phyloP scores from a whole-genome alignment of 2,797 vertebrate genomes.

The Hydrophis major region DNA sequence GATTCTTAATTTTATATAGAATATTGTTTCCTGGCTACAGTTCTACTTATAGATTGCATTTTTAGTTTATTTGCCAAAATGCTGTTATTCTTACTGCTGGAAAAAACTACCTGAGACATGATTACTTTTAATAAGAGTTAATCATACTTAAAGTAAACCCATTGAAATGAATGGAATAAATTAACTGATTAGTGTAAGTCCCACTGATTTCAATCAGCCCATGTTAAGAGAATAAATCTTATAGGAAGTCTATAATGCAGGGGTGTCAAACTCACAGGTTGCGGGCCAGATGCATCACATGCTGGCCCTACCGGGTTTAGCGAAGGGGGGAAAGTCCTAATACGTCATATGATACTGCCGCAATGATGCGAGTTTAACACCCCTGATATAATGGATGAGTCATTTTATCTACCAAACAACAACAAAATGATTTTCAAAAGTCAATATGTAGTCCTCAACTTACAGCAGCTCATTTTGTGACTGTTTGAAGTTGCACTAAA shows the following conservation, averaged over 20 bases:
- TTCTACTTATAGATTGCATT: neutral
- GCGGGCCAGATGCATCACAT: too few relatives aligned
- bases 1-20: neutral
- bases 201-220: neutral
- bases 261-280: too few relatives aligned
- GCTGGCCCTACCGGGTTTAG: too few relatives aligned
- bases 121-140: neutral
- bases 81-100: neutral
- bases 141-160: neutral
- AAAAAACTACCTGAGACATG: neutral
- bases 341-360: too few relatives aligned
- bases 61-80: neutral
- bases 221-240: neutral
- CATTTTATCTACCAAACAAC: neutral
- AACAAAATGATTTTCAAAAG: neutral
- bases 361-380: too few relatives aligned
- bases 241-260: neutral
- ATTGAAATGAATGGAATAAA: neutral
- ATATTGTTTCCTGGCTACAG: neutral
- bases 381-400: neutral
- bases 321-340: too few relatives aligned
- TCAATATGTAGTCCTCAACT: neutral
- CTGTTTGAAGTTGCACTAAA: too few relatives aligned
- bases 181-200: neutral
- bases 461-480: too few relatives aligned